Evolutionary conservation across 2,113 vertebrate genomes (phyloP).

Genomic region (Mionectes macconnelli): DNA sequence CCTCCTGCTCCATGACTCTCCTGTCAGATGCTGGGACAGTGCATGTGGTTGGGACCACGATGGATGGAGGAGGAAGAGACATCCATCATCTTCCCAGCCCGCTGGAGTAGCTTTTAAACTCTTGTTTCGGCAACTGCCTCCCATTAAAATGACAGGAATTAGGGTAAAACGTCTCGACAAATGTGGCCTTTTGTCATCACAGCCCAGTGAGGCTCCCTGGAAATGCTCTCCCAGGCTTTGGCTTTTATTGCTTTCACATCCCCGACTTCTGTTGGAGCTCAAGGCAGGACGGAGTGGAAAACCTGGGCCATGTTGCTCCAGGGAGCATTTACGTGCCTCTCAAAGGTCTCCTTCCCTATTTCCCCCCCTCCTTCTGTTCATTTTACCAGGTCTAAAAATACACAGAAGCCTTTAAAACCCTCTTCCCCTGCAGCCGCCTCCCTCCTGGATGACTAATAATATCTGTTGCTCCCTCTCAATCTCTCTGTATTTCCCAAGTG

Average conservation of each 20-base stretch:
- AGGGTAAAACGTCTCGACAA: neutral
- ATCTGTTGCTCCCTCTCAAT: slow-evolving; percentile 37
- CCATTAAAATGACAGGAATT: neutral
- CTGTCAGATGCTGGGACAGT: neutral
- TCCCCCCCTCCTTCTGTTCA: neutral
- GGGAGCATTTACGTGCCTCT: neutral
- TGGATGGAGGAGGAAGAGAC: neutral
- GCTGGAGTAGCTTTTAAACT: neutral
- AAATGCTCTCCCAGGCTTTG: neutral
- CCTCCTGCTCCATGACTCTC: neutral
- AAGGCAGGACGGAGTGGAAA: neutral
- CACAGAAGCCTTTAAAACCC: neutral
- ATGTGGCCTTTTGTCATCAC: neutral
- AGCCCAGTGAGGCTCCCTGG: neutral
- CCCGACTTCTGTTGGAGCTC: neutral
- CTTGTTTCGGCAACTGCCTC: neutral
- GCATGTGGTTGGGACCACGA: accelerated
- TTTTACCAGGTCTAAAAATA: slow-evolving; percentile 60
- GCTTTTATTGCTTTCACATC: neutral
- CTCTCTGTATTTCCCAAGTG: slow-evolving; percentile 21
- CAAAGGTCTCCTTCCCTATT: neutral
- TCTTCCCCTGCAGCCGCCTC: slow-evolving; percentile 38
- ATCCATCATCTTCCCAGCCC: neutral
- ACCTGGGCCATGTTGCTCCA: accelerated
- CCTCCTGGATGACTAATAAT: slow-evolving; percentile 48